These are phyloP conservation scores for Saguinus imperator DNA, from an alignment of 2,113 vertebrate genomes.

Conservation along the genomic window DNA sequence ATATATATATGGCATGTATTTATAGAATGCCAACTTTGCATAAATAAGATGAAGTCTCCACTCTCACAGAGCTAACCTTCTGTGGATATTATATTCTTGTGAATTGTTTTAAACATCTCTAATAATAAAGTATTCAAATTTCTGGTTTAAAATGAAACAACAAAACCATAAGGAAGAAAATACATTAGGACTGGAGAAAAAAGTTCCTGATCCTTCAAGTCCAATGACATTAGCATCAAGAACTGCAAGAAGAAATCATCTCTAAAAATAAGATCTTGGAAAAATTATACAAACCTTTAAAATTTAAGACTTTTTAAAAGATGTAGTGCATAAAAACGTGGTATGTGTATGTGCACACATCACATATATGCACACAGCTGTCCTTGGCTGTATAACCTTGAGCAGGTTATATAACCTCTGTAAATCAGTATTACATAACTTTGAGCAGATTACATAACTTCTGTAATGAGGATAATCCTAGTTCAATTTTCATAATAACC, in stretches of 20 bases:
- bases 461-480: not conserved
- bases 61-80: not conserved
- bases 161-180: not conserved
- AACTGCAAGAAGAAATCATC: not conserved
- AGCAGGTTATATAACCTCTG: not conserved
- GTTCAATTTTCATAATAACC: not conserved
- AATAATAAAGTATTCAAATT: not conserved
- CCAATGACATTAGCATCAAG: not conserved
- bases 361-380: not conserved
- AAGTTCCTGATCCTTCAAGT: not conserved
- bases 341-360: not conserved
- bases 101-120: not conserved
- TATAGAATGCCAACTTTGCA: not conserved
- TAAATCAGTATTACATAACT: not conserved
- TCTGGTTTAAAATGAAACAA: not conserved
- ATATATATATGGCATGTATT: not conserved
- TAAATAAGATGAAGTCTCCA: not conserved
- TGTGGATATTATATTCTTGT: not conserved
- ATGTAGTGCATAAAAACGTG: not conserved
- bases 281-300: constrained; percentile 3
- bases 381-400: not conserved
- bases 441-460: not conserved
- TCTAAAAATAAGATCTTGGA: not conserved
- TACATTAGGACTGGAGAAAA: not conserved
- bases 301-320: not conserved